These are phyloP conservation scores for Noctua comes DNA, from an alignment of 2,888 invertebrate genomes.

Conservation along the genomic window DNA sequence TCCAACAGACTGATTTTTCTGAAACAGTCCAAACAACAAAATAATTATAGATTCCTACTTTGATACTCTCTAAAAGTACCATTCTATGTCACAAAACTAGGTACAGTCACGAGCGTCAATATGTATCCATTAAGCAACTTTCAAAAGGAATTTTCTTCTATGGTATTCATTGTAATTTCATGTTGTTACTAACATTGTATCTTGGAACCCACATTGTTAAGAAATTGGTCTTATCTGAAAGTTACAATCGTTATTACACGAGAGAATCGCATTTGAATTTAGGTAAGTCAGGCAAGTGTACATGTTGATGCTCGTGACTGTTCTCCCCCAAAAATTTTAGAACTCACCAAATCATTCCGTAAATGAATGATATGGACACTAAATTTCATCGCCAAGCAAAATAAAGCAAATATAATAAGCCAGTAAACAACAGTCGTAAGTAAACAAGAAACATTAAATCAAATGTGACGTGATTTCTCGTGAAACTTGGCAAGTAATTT, in stretches of 20 bases:
- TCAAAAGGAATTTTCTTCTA: no score
- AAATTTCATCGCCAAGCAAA: not conserved
- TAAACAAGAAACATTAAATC: slow-evolving; percentile 22
- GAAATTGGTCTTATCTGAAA: no score
- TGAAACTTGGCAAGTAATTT: slow-evolving; percentile 13
- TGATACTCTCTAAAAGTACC: not conserved
- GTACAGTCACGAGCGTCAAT: no score
- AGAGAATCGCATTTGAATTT: no score
- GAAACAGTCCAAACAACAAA: not conserved
- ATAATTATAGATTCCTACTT: not conserved
- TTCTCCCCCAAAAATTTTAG: not conserved
- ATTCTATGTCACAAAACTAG: not conserved
- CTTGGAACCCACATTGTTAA: no score
- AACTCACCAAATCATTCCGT: not conserved
- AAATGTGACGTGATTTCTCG: slow-evolving; percentile 11
- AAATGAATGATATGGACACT: not conserved
- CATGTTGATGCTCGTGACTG: no score
- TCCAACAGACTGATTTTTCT: not conserved
- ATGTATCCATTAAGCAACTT: no score
- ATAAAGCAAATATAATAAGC: slow-evolving; percentile 8
- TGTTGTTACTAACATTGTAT: no score
- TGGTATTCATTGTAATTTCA: no score
- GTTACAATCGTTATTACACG: no score
- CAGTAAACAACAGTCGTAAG: not conserved
- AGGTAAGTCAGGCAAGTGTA: no score